phyloP scores from a whole-genome alignment of 92 coral and sea anemone species.

The Metridium senile region DNA sequence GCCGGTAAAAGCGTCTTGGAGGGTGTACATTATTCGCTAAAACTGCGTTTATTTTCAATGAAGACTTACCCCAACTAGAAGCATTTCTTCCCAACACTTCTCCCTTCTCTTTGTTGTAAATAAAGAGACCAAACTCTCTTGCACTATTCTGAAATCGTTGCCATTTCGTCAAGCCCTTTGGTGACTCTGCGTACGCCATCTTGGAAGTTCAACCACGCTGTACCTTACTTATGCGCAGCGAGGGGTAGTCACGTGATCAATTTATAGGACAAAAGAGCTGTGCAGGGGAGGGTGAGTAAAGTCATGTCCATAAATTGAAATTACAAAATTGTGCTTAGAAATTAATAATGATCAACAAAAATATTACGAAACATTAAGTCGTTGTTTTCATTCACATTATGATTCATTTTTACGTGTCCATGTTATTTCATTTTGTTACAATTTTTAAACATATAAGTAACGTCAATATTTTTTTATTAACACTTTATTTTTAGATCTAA shows the following conservation, averaged over 20 bases:
- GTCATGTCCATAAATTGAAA: no score
- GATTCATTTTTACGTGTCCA: no score
- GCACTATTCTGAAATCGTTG: conserved; percentile 46
- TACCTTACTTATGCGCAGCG: conserved; percentile 28
- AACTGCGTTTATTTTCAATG: background rate
- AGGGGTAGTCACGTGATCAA: conserved; percentile 66
- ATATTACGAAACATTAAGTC: background rate
- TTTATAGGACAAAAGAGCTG: conserved; percentile 5
- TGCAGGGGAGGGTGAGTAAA: conserved; percentile 39
- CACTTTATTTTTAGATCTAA: background rate
- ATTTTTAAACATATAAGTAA: no score
- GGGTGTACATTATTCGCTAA: conserved; percentile 14
- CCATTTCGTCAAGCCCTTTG: conserved; percentile 76
- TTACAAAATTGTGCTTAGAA: no score
- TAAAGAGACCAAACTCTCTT: conserved; percentile 61
- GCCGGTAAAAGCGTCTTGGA: conserved; percentile 31
- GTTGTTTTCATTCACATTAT: background rate
- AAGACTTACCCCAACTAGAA: conserved; percentile 89
- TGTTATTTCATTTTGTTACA: no score
- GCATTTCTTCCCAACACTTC: conserved; percentile 93
- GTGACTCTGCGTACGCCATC: conserved; percentile 96
- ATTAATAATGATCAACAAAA: background rate
- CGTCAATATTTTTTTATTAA: background rate
- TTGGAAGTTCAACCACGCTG: conserved; percentile 83
- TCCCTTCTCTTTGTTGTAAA: conserved; percentile 77